Conservation (phyloP, 2,888 invertebrate genomes). For the Onthophagus sagittarius region DNA sequence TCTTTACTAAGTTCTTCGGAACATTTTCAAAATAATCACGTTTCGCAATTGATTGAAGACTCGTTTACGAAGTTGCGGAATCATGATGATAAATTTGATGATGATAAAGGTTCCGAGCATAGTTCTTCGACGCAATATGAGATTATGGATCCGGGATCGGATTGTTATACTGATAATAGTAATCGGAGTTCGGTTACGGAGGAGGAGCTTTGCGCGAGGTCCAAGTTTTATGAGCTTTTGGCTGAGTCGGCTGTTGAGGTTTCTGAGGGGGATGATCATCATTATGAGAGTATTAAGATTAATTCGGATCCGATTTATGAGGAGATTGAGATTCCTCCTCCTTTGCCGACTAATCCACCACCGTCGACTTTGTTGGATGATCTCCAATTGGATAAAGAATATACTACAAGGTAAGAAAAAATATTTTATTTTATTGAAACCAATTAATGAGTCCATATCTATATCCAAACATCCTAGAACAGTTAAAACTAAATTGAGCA, state of each 20-base stretch:
- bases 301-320: conserved; percentile 74
- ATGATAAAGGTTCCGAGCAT: conserved; percentile 49
- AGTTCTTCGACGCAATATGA: conserved; percentile 69
- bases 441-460: too few species aligned
- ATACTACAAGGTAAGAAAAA: conserved; percentile 54
- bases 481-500: too few species aligned
- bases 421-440: too few species aligned
- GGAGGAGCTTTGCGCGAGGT: conserved; percentile 60
- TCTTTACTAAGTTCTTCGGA: conserved; percentile 61
- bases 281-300: conserved; percentile 67
- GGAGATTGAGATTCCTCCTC: conserved; percentile 75
- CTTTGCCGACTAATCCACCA: conserved; percentile 73
- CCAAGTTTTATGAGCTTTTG: conserved; percentile 70
- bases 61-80: conserved; percentile 58
- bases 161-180: conserved; percentile 65
- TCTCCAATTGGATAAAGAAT: conserved; percentile 67
- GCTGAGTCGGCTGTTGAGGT: conserved; percentile 69
- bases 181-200: conserved; percentile 52
- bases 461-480: too few species aligned
- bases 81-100: conserved; percentile 43
- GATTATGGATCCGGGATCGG: conserved; percentile 69
- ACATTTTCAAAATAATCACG: conserved; percentile 44
- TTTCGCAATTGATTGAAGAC: conserved; percentile 64
- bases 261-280: conserved; percentile 62
- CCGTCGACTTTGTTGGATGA: conserved; percentile 62